Evolutionary conservation across 35 echinoderm and acorn worm species (phyloP).

Genomic region (Stichopus chloronotus): DNA sequence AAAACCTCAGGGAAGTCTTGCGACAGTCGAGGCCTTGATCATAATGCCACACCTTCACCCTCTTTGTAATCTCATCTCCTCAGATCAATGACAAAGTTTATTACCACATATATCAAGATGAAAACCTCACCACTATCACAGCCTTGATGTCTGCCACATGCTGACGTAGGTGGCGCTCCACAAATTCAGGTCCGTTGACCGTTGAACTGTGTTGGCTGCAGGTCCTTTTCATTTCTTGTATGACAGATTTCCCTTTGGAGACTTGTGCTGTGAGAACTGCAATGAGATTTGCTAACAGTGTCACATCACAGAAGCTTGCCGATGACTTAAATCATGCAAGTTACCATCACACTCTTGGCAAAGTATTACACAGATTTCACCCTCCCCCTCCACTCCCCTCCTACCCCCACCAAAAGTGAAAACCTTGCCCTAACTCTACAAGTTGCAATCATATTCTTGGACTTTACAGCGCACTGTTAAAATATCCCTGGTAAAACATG

Average conservation of each 20-base stretch:
- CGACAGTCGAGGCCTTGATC: too few species aligned
- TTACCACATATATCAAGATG: too few species aligned
- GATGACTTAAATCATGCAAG: background rate
- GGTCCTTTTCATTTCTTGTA: constrained; percentile 93
- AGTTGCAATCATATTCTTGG: too few species aligned
- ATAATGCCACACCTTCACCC: too few species aligned
- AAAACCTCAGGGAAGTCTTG: too few species aligned
- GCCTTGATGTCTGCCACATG: constrained; percentile 76
- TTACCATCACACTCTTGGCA: background rate
- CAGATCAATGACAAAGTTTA: too few species aligned
- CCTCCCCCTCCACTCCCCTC: background rate
- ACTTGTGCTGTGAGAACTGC: constrained; percentile 85
- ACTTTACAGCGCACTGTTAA: too few species aligned
- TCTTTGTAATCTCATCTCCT: too few species aligned
- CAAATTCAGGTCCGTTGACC: constrained; percentile 67
- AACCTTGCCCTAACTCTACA: too few species aligned
- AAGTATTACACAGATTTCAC: background rate
- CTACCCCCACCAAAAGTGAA: background rate
- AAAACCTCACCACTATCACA: constrained; percentile 64
- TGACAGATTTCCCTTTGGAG: constrained; percentile 74
- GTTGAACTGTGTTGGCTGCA: constrained; percentile 70
- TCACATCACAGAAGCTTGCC: too few species aligned
- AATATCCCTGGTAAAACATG: too few species aligned
- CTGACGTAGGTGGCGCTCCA: constrained; percentile 68
- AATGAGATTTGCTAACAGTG: background rate